Evolutionary conservation across 2,888 invertebrate genomes (phyloP), one percentile per base, ranked within the genome.

Genomic region (Mayetiola destructor): DNA sequence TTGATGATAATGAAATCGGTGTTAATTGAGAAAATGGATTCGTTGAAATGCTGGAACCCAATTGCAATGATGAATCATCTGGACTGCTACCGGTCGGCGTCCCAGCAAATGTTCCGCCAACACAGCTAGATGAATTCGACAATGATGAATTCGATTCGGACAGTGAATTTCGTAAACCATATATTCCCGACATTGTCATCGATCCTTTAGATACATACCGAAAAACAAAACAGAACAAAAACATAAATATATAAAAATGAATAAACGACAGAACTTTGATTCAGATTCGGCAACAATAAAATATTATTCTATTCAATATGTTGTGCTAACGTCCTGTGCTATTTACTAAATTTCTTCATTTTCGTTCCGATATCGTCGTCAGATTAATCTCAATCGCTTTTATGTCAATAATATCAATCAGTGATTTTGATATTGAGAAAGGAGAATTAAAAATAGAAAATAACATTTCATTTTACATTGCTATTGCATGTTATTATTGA

Each of bases 1-100:
- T 69, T 56, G 67, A 66, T 56, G 67, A 66, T 59, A 70, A 69
- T 16, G 71, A 71, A 58, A 67, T 69, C 32, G 70, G 69, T 58
- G 71, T 69, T 35, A 69, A 60, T 21, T 71, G 68, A 61, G 67
- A 64, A 61, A 69, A 71, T 59, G 29, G 36, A 36, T 35, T 35
- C n/a, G 57, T 30, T 27, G 57, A 36, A 10, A 48, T 12, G 20
- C 30, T 53, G 8, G 35, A 18, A 18, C 40, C 27, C 48, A 48
- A 21, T 30, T 56, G 56, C 16, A 48, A 20, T 27, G 48, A 48
- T 48, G 48, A 48, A 48, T 48, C 48, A 16, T 48, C 48, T 5
- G 48, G 48, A n/a, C 48, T 48, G 48, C 48, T 48, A 27, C 48
- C 48, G 27, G 48, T 48, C 12, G 53, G 30, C 30, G 30, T 30